Conservation (phyloP, 2,113 vertebrate species). For the Carassius carassius region DNA sequence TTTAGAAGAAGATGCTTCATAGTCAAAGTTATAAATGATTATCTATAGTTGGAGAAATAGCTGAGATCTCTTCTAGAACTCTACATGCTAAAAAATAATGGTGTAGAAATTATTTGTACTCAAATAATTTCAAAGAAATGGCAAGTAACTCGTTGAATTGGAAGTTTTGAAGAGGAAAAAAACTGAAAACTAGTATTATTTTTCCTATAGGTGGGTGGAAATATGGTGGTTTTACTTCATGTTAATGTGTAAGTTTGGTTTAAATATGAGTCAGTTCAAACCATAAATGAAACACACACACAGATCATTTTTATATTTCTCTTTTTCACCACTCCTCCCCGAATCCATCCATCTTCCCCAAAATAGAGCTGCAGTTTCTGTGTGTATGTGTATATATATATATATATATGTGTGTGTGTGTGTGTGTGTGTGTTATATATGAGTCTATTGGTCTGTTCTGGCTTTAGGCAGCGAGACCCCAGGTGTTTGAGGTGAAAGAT, state of each 20-base stretch:
- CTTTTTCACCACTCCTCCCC: slow-evolving; percentile 19
- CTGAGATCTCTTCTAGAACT: no score
- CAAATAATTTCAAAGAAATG: no score
- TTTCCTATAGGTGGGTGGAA: no score
- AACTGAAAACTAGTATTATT: no score
- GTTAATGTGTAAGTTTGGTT: background rate
- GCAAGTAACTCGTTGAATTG: no score
- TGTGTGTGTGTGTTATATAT: slow-evolving; percentile 1
- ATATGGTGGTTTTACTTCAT: background rate
- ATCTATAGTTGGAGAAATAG: no score
- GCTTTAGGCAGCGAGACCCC: slow-evolving; percentile 24
- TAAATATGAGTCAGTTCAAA: background rate
- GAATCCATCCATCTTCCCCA: slow-evolving; percentile 15
- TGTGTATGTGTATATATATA: background rate
- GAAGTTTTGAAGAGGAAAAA: no score
- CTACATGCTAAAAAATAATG: no score
- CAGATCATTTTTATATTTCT: slow-evolving; percentile 14
- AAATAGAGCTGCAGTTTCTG: background rate
- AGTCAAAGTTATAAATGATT: no score
- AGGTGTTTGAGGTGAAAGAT: slow-evolving; percentile 30
- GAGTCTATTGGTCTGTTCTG: slow-evolving; percentile 10
- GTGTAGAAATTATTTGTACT: no score
- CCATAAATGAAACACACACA: background rate
- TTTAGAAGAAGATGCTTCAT: no score
- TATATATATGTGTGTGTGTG: background rate